Conservation (phyloP, 2,888 invertebrate genomes). For the Carpatolechia fugitivella region DNA sequence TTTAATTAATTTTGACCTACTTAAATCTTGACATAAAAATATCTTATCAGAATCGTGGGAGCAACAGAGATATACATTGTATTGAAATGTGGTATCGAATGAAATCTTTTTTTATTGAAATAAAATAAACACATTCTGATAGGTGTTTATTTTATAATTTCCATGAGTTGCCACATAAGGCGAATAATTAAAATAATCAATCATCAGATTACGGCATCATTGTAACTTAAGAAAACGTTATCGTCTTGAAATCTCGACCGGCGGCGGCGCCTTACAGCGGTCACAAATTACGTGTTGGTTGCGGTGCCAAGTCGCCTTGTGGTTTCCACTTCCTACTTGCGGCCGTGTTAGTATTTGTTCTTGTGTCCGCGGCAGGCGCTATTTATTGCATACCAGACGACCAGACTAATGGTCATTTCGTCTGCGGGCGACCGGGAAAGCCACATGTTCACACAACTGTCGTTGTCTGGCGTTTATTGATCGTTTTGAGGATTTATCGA, state of each 20-base stretch:
- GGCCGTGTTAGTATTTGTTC: conserved; percentile 18
- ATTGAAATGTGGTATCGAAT: no score
- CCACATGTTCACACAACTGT: background rate
- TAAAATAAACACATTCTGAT: no score
- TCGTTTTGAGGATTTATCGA: background rate
- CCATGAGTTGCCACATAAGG: no score
- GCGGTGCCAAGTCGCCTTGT: conserved; percentile 24
- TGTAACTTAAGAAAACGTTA: conserved; percentile 32
- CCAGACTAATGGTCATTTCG: conserved; percentile 11
- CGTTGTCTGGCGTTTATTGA: background rate
- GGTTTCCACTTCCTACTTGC: conserved; percentile 17
- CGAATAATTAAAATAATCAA: no score
- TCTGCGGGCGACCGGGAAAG: background rate
- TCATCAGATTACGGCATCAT: conserved; percentile 9
- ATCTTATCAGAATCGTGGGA: no score
- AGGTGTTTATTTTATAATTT: no score
- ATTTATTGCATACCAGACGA: conserved; percentile 8
- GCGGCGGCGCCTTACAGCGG: conserved; percentile 27
- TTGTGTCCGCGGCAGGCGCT: conserved; percentile 8
- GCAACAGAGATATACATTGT: no score
- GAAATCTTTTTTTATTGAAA: background rate
- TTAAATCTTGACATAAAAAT: no score
- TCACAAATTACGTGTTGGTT: conserved; percentile 24
- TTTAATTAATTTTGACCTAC: no score
- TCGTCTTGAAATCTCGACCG: conserved; percentile 30